phyloP scores from a whole-genome alignment of 2,888 invertebrate species.

The Oscheius onirici region DNA sequence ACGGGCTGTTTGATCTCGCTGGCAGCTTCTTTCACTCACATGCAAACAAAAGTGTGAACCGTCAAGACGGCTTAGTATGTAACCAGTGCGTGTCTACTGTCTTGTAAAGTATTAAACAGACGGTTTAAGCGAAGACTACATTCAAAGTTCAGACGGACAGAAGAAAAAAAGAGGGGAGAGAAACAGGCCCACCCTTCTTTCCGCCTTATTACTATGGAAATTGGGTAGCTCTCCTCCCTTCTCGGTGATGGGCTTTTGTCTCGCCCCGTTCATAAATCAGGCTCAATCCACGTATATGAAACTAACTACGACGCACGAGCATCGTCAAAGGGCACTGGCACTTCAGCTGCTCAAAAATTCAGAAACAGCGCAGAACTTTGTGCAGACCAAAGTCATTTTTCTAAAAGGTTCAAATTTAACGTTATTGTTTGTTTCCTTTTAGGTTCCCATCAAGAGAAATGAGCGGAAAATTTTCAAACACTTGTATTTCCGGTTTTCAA shows the following conservation, averaged over 20 bases:
- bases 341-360: too few relatives aligned
- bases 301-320: not conserved
- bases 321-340: conserved; percentile 18
- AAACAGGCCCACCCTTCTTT: not conserved
- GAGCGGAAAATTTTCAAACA: too few relatives aligned
- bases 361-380: too few relatives aligned
- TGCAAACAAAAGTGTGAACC: conserved; percentile 30
- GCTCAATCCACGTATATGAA: not conserved
- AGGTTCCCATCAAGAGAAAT: too few relatives aligned
- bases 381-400: too few relatives aligned
- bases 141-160: not conserved
- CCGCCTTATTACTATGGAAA: conserved; percentile 19
- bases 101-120: not conserved
- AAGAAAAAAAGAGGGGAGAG: not conserved
- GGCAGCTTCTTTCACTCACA: conserved; percentile 10
- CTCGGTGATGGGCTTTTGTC: conserved; percentile 3
- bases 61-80: conserved; percentile 16
- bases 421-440: too few relatives aligned
- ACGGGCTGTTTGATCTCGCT: conserved; percentile 32
- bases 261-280: conserved; percentile 1
- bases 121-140: too few relatives aligned
- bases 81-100: not conserved
- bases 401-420: too few relatives aligned
- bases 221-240: conserved; percentile 14
- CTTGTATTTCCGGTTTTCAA: too few relatives aligned